These are phyloP conservation scores for Axis porcinus DNA, from an alignment of 2,113 vertebrate species.

Conservation along the genomic window DNA sequence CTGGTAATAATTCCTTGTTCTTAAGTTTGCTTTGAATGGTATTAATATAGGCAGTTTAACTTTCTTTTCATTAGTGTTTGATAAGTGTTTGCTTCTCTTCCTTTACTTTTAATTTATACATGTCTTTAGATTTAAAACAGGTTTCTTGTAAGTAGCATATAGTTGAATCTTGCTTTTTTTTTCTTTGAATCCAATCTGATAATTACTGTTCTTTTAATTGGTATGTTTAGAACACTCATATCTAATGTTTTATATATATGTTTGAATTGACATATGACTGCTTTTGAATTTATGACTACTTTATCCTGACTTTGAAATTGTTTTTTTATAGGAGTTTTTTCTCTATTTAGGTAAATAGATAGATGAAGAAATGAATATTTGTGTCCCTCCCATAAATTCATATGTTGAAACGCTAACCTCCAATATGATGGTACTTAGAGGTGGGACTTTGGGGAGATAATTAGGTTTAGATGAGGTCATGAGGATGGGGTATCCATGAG, in stretches of 20 bases:
- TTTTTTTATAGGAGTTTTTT: neutral
- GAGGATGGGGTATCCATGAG: neutral
- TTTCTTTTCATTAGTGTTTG: neutral
- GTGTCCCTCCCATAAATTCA: neutral
- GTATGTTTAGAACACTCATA: neutral
- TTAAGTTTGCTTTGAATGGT: neutral
- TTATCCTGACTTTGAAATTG: neutral
- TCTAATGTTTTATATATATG: neutral
- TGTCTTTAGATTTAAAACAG: neutral
- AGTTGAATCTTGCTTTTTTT: neutral
- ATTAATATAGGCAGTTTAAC: neutral
- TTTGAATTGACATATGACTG: neutral
- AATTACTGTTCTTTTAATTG: neutral
- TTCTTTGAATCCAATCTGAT: neutral
- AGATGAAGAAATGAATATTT: neutral
- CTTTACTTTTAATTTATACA: neutral
- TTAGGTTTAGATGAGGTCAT: neutral
- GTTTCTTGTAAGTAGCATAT: neutral
- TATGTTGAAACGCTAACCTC: neutral
- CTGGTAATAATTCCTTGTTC: neutral
- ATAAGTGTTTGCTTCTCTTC: neutral
- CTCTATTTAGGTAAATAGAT: neutral
- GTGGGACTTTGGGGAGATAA: neutral
- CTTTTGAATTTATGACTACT: neutral
- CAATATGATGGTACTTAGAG: neutral